Percentiles rank a stretch among this genome's conserved stretches.
Conservation (phyloP, 2,888 invertebrate genomes). For the Eugnorisma glareosa region DNA sequence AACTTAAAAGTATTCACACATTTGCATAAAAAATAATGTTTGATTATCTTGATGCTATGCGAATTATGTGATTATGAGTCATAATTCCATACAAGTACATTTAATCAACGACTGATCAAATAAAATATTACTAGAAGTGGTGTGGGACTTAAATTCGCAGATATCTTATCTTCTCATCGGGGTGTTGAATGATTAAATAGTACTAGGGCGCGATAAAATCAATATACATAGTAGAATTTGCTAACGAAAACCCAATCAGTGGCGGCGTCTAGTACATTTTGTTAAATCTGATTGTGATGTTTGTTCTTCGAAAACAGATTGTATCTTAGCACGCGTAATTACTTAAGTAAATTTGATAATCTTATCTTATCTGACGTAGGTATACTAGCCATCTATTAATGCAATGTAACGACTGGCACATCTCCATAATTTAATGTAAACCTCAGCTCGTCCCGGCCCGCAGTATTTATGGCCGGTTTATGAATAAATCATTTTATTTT, state of each 20-base stretch:
- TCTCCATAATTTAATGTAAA: slow-evolving; percentile 38
- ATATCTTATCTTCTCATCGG: slow-evolving; percentile 45
- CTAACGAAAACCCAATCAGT: slow-evolving; percentile 33
- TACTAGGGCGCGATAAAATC: slow-evolving; percentile 40
- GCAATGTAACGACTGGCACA: slow-evolving; percentile 24
- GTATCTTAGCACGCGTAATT: slow-evolving; percentile 34
- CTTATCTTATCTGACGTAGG: slow-evolving; percentile 26
- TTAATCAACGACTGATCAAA: slow-evolving; percentile 32
- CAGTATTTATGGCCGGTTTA: slow-evolving; percentile 43
- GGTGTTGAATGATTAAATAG: slow-evolving; percentile 33
- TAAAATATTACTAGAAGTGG: slow-evolving; percentile 24
- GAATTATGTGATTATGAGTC: slow-evolving; percentile 46
- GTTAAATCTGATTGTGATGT: slow-evolving; percentile 15
- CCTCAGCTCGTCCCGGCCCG: slow-evolving; percentile 29
- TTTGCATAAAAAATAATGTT: slow-evolving; percentile 63
- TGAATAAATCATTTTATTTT: slow-evolving; percentile 60
- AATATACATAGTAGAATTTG: slow-evolving; percentile 12
- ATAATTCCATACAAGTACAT: slow-evolving; percentile 43
- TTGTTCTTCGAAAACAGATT: slow-evolving; percentile 35
- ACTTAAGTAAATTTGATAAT: slow-evolving; percentile 38
- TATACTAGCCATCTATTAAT: slow-evolving; percentile 19
- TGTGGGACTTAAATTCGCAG: slow-evolving; percentile 25
- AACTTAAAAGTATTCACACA: slow-evolving; percentile 54
- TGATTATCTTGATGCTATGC: slow-evolving; percentile 55
- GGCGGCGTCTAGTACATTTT: slow-evolving; percentile 33